phyloP scores from a whole-genome alignment of 2,797 vertebrate genomes.

The Tamandua tetradactyla region DNA sequence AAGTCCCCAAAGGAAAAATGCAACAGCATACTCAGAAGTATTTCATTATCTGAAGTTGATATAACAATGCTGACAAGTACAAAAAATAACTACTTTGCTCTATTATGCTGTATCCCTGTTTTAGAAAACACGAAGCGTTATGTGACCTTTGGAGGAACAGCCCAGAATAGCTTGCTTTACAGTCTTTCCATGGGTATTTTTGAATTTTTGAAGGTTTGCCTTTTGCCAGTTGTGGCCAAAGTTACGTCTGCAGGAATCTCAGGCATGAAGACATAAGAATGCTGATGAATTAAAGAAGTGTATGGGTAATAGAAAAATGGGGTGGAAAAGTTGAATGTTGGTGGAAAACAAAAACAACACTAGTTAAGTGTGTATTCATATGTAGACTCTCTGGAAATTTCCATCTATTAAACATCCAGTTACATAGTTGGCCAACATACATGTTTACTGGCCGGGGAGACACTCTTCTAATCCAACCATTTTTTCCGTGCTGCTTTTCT shows the following conservation, averaged over 20 bases:
- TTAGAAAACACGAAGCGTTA: conserved; percentile 80
- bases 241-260: conserved; percentile 37
- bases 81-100: conserved; percentile 86
- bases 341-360: neutral
- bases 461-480: neutral
- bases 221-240: conserved; percentile 46
- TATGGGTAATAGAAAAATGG: neutral
- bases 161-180: conserved; percentile 57
- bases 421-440: neutral
- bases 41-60: conserved; percentile 82
- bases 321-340: neutral
- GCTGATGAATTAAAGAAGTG: neutral
- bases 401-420: neutral
- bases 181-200: fast-evolving
- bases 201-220: conserved; percentile 45
- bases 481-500: neutral
- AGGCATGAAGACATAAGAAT: conserved; percentile 48
- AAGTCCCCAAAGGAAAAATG: conserved; percentile 81
- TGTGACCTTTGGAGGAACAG: conserved; percentile 82
- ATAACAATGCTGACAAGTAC: conserved; percentile 85
- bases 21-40: conserved; percentile 77
- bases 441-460: neutral
- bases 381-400: neutral
- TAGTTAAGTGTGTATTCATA: neutral
- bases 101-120: conserved; percentile 83